Percentiles rank a stretch among this genome's conserved stretches.
Evolutionary conservation across 2,888 invertebrate species (phyloP).

Genomic region (Bombylius major): DNA sequence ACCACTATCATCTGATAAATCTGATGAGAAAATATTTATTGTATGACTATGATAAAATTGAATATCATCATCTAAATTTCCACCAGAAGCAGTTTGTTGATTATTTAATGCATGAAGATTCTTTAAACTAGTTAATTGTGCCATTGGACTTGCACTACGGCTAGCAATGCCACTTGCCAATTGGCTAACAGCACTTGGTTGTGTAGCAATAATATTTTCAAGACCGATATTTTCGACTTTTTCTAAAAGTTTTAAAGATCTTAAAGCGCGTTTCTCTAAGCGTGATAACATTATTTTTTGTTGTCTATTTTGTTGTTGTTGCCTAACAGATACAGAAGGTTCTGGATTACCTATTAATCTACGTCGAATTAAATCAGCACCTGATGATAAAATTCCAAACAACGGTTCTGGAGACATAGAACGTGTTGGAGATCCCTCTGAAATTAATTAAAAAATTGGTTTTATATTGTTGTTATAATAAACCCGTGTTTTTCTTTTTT

Average conservation of each 20-base stretch:
- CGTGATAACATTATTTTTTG: conserved; percentile 32
- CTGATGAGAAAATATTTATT: conserved; percentile 17
- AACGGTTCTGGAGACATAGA: conserved; percentile 35
- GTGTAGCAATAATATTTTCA: conserved; percentile 51
- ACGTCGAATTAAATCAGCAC: conserved; percentile 51
- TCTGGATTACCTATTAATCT: conserved; percentile 44
- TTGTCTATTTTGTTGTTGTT: conserved; percentile 25
- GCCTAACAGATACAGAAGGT: conserved; percentile 22
- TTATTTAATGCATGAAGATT: conserved; percentile 36
- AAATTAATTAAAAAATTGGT: background rate
- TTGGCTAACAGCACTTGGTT: conserved; percentile 46
- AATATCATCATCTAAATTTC: conserved; percentile 33
- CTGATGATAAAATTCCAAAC: conserved; percentile 46
- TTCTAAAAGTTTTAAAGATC: conserved; percentile 46
- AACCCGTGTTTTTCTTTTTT: no score
- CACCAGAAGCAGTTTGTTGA: conserved; percentile 6
- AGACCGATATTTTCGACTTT: conserved; percentile 56
- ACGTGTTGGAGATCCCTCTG: conserved; percentile 44
- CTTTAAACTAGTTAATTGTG: conserved; percentile 62
- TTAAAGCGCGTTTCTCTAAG: conserved; percentile 36
- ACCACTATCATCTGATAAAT: background rate
- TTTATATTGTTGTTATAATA: no score
- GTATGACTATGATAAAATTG: conserved; percentile 38
- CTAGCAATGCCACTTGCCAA: conserved; percentile 42
- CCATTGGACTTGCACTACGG: conserved; percentile 65